Evolutionary conservation across 1,140 invertebrate genomes (phyloP).

Genomic region (Drosophila melanogaster): Release_6_plus_ISO1_MT NT_033779.5:10255501-10256000

Average conservation of each 20-base stretch:
- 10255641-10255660: not conserved
- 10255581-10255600: not conserved
- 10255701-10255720: conserved; percentile 85
- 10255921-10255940: not conserved
- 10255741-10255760: conserved; percentile 93
- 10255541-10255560: too few relatives aligned
- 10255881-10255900: conserved; percentile 26
- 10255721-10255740: conserved; percentile 95
- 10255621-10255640: not conserved
- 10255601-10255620: not conserved
- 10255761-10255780: conserved; percentile 91
- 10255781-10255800: conserved; percentile 90
- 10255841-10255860: conserved; percentile 2
- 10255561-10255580: not conserved
- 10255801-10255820: conserved; percentile 83
- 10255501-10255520: too few relatives aligned
- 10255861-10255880: conserved; percentile 24
- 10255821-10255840: conserved; percentile 37
- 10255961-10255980: not conserved
- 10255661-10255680: conserved; percentile 6
- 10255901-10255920: not conserved
- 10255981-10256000: too few relatives aligned
- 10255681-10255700: not conserved
- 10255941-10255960: not conserved
- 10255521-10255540: too few relatives aligned